Base-by-base conservation (phyloP, 2,888 invertebrate genomes). In the Drosophila antonietae region DNA sequence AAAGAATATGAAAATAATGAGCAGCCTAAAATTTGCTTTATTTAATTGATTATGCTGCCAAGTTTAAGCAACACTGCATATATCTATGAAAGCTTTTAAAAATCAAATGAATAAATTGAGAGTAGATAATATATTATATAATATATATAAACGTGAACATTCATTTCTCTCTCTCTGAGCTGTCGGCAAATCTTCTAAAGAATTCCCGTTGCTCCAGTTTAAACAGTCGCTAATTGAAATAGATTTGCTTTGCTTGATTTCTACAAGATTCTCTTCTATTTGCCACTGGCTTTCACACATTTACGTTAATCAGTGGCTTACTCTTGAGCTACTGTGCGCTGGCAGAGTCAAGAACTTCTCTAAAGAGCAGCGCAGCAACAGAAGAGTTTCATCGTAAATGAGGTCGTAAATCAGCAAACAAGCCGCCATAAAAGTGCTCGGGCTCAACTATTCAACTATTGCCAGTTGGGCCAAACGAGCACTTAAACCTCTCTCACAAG, bases 241-340 rank as follows among this genome's bases (percentile, higher is more conserved):
- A 23, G 56, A 41, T 28, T 55, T 43, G n/a, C 28, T n/a, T 39
- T 33, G 14, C 35, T 35, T 18, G 8, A 43, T n/a, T 52, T 73
- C 5, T 15, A 15, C 6, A 15, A 2, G 15, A 1, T 37, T 60
- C 41, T 33, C n/a, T 35, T 8, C 9, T 6, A 12, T 65, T 59
- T 28, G 56, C 6, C 43, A 33, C 53, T 41, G 81, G 71, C 70
- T 85, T 86, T 89, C 88, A 88, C 89, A 86, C 88, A 63, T 88
- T 89, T 88, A 68, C 73, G 89, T 83, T 85, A 82, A 86, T 89
- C 89, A 86, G 86, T 61, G 51, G 56, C 61, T n/a, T 28, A 15
- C 59, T 68, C 52, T 65, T 53, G 49, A 65, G 82, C 85, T 89
- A 89, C 89, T 78, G 85, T 73, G 52, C 63, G 63, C 49, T 59